Evolutionary conservation across 1,140 invertebrate genomes (phyloP).

Genomic region (Sycophaga agraensis): DNA sequence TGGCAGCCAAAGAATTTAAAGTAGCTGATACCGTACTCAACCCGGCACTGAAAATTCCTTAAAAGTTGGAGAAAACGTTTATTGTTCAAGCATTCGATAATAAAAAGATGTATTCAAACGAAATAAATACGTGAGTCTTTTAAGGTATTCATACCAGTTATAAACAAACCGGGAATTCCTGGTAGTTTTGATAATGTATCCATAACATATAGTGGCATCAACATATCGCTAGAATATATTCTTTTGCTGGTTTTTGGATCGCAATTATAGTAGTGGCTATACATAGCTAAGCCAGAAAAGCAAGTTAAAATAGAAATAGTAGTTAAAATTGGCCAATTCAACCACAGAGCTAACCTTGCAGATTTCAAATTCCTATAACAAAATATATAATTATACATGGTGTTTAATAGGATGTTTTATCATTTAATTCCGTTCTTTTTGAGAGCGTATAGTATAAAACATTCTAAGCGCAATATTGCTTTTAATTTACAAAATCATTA

Average conservation of each 20-base stretch:
- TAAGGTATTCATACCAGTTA: constrained; percentile 67
- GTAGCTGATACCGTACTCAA: constrained; percentile 84
- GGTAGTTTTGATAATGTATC: constrained; percentile 69
- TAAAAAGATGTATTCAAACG: too few relatives aligned
- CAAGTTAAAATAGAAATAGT: constrained; percentile 69
- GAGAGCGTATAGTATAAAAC: too few relatives aligned
- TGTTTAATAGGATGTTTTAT: too few relatives aligned
- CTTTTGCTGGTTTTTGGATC: constrained; percentile 67
- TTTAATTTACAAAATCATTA: too few relatives aligned
- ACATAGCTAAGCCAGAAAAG: constrained; percentile 78
- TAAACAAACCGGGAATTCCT: constrained; percentile 78
- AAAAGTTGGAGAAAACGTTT: constrained; percentile 18
- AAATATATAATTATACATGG: too few relatives aligned
- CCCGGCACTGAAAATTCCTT: constrained; percentile 79
- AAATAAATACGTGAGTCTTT: too few relatives aligned
- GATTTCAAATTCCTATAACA: constrained; percentile 62
- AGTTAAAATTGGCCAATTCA: constrained; percentile 72
- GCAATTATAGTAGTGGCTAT: constrained; percentile 72
- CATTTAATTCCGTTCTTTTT: too few relatives aligned
- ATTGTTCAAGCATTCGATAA: too few relatives aligned
- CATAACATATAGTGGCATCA: constrained; percentile 79
- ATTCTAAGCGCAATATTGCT: too few relatives aligned
- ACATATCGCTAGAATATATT: constrained; percentile 62
- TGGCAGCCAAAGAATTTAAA: constrained; percentile 81
- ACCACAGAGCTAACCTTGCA: constrained; percentile 67